Base-by-base conservation (phyloP, 2,888 invertebrate genomes). In the Parthenolecanium corni region DNA sequence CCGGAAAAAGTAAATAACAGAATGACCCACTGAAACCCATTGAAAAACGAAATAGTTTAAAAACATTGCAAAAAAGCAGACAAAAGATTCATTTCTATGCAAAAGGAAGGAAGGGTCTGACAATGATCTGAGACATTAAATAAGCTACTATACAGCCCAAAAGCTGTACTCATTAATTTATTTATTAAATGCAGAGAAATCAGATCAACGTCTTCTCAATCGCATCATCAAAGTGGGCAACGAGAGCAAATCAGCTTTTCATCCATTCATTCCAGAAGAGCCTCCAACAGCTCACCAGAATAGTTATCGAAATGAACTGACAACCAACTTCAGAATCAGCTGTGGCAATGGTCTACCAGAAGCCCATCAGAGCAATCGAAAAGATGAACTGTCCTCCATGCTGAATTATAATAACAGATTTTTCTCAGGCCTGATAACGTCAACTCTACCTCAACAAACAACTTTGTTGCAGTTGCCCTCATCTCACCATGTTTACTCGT, bases 251-350 rank as follows among this genome's bases (percentile, higher is more conserved):
- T 63, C 63, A 12, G 63, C 63, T 25, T 63, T 63, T 53, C 63
- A 36, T 25, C 53, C 63, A 1, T 63, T 63, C 31, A 20, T 53
- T 9, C 63, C 52, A 11, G 53, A 46, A 42, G 63, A 64, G 47
- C 67, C 67, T 3, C 67, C 67, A 36, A 64, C 52, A 14, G 67
- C 67, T 5, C 67, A 67, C 62, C 67, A 67, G 51, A 67, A 64
- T 18, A 44, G 52, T 20, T 40, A 65, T 2, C 47, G 64, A 11
- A 62, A 66, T 25, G 36, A 53, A n/a, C 1, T 53, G 21, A 14
- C 46, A 24, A 40, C 52, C 42, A 62, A 62, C 24, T 47, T 52
- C 21, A 16, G 53, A n/a, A 24, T 44, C 2, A 31, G 46, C 18
- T 63, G 25, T 46, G 62, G 52, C 20, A 58, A 38, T 52, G 38